phyloP scores from a whole-genome alignment of 2,888 invertebrate species.

The Diadromus collaris region DNA sequence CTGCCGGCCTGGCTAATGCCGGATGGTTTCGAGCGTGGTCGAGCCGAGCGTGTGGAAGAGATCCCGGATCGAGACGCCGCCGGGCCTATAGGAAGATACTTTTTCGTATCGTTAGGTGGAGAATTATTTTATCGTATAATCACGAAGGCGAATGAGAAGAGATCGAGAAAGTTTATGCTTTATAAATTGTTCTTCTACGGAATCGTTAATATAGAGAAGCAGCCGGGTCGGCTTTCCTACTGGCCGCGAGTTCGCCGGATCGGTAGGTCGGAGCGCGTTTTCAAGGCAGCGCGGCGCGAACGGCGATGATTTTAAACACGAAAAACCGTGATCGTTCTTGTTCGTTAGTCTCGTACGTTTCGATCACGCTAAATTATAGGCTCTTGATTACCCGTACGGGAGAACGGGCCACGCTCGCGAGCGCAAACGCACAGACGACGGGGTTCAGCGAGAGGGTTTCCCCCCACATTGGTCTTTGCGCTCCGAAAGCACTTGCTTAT shows the following conservation, averaged over 20 bases:
- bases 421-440: constrained; percentile 16
- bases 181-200: constrained; percentile 78
- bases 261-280: constrained; percentile 16
- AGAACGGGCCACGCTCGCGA: constrained; percentile 16
- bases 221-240: constrained; percentile 31
- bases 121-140: constrained; percentile 72
- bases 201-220: constrained; percentile 74
- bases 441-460: constrained; percentile 34
- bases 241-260: constrained; percentile 12
- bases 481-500: constrained; percentile 34
- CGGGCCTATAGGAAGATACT: constrained; percentile 55
- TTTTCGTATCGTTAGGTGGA: constrained; percentile 70
- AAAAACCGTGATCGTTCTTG: constrained; percentile 79
- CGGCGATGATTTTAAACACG: constrained; percentile 78
- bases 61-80: constrained; percentile 25
- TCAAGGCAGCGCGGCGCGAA: constrained; percentile 46
- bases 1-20: constrained; percentile 3
- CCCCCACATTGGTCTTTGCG: constrained; percentile 7
- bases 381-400: constrained; percentile 76
- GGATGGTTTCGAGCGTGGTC: neutral
- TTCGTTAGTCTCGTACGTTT: constrained; percentile 79
- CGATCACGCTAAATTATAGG: constrained; percentile 80
- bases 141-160: constrained; percentile 56
- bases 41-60: neutral
- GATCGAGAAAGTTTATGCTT: constrained; percentile 77